These are phyloP conservation scores for Zelleria hepariella DNA, from an alignment of 2,888 invertebrate species.

Conservation along the genomic window DNA sequence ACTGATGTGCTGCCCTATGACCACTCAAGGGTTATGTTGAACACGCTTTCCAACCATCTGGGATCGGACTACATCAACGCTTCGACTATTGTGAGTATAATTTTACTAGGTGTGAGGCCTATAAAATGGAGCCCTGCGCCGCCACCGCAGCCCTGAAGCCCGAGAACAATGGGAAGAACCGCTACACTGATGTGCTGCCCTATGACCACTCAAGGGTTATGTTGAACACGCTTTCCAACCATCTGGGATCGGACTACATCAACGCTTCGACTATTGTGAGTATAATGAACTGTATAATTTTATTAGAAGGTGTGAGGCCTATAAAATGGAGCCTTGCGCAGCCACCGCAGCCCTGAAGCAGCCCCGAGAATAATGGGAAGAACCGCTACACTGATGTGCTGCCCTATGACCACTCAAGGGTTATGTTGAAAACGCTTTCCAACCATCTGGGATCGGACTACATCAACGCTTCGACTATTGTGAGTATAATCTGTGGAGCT, in stretches of 20 bases:
- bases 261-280: constrained; percentile 98
- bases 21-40: constrained; percentile 94
- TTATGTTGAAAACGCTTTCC: constrained; percentile 91
- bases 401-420: constrained; percentile 96
- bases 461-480: constrained; percentile 98
- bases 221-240: constrained; percentile 90
- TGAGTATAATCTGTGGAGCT: constrained; percentile 64
- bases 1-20: constrained; percentile 94
- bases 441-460: constrained; percentile 94
- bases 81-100: constrained; percentile 91
- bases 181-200: constrained; percentile 88
- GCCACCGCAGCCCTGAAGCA: constrained; percentile 82
- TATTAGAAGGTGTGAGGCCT: too few species aligned
- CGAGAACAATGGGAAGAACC: constrained; percentile 91
- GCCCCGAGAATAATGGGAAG: constrained; percentile 88
- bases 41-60: constrained; percentile 89
- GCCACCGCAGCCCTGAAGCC: constrained; percentile 82
- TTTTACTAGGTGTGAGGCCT: too few species aligned
- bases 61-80: constrained; percentile 98
- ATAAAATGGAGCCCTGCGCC: constrained; percentile 94
- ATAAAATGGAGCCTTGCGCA: constrained; percentile 94
- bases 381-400: constrained; percentile 91
- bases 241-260: constrained; percentile 93
- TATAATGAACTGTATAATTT: too few species aligned
- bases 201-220: constrained; percentile 97